Conservation (phyloP, 2,797 vertebrate genomes). For the Lophotriccus pileatus region DNA sequence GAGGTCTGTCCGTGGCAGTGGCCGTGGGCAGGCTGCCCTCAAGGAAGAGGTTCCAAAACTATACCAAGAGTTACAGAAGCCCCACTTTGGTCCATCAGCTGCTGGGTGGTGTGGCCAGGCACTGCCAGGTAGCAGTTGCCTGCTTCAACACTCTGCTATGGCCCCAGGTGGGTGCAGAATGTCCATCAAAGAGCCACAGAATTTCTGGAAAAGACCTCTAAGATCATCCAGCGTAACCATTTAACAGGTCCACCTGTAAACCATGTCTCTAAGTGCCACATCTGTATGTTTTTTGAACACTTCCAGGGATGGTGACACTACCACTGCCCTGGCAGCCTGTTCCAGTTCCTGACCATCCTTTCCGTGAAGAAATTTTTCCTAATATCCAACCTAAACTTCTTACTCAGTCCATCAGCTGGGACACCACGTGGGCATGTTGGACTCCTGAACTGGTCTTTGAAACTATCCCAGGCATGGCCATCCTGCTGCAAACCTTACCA, state of each 20-base stretch:
- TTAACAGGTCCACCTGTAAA: neutral
- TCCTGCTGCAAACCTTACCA: neutral
- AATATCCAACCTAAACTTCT: neutral
- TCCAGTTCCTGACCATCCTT: neutral
- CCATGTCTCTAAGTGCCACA: neutral
- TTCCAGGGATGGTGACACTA: neutral
- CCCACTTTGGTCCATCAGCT: neutral
- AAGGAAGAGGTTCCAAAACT: neutral
- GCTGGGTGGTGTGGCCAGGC: neutral
- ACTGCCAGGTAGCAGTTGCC: neutral
- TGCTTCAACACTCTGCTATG: neutral
- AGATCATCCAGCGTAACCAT: neutral
- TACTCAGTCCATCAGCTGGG: neutral
- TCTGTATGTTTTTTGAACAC: neutral
- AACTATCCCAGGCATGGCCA: neutral
- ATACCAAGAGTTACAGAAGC: neutral
- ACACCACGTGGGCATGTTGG: rapidly evolving
- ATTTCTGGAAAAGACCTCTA: neutral
- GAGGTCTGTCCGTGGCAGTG: neutral
- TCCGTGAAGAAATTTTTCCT: neutral
- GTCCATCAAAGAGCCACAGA: neutral
- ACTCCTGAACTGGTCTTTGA: neutral
- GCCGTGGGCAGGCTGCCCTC: neutral
- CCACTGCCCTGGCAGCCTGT: neutral
- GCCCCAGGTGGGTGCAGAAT: neutral